Evolutionary conservation across 1,140 invertebrate genomes (phyloP), one percentile per base, ranked within the genome.

Genomic region (Macrobrachium nipponense): DNA sequence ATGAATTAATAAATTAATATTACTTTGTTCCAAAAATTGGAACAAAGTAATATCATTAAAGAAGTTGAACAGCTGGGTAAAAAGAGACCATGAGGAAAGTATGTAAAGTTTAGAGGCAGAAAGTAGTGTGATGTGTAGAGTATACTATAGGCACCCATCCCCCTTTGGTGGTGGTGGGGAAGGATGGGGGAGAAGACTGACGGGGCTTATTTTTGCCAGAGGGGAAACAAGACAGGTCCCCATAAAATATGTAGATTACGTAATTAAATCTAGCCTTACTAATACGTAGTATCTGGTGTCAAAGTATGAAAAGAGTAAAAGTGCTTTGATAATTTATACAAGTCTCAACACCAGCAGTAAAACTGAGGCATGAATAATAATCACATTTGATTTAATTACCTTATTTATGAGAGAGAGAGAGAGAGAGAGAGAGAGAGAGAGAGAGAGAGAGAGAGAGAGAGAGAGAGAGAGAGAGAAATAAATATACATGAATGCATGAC

Each of bases 371-470:
- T 14, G 36, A 12, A 72, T 23, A 8, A 12, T n/a, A 14, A 72
- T 72, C 14, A 14, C 8, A 36, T 17, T 8, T 36, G 68, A 15
- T 23, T 18, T 14, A 36, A 18, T 14, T 23, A 20, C 14, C n/a
- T n/a, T n/a, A n/a, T n/a, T n/a, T n/a, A n/a, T n/a, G n/a, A n/a
- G n/a, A n/a, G 68, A 72, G 68, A 72, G 68, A 72, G 68, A 72
- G 68, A 72, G 68, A 72, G 68, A 72, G 68, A 72, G 68, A 72
- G 68, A 72, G 68, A 72, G 68, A 72, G 68, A 72, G 68, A 72
- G 68, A 72, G 68, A 72, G 68, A 72, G 68, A 72, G 68, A 72
- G 68, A 72, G 68, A 72, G 7, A 2, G 61, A 20, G 5, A 20
- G 15, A 64, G 2, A 20, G 1, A 17, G 61, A 64, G 3, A 15